Evolutionary conservation across 2,797 vertebrate genomes (phyloP).

Genomic region (Spinibarbus caldwelli): DNA sequence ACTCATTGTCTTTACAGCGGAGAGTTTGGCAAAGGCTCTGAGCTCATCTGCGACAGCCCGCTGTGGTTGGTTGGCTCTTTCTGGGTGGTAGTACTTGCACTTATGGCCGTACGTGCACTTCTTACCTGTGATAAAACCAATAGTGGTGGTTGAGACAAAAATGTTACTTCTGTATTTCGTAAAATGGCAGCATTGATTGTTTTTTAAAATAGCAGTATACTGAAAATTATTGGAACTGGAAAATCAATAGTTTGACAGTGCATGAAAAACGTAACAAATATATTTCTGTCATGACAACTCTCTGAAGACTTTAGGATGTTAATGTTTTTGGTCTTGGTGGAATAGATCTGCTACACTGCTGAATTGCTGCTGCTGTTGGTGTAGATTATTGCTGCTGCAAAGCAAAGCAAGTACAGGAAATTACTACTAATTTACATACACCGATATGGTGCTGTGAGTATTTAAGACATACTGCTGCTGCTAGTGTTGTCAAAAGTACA

Average conservation of each 20-base stretch:
- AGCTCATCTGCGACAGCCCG: constrained; percentile 97
- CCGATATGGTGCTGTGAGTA: not conserved
- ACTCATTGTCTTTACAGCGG: constrained; percentile 98
- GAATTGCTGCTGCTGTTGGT: not conserved
- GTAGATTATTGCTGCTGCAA: no score
- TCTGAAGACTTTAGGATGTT: not conserved
- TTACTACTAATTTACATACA: no score
- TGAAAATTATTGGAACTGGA: not conserved
- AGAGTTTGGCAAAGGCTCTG: constrained; percentile 96
- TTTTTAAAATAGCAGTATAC: not conserved
- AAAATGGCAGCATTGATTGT: no score
- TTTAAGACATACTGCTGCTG: not conserved
- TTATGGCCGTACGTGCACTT: constrained; percentile 99
- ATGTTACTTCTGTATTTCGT: not conserved
- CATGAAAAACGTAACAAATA: not conserved
- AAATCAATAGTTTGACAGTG: not conserved
- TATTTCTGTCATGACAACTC: not conserved
- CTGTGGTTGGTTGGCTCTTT: constrained; percentile 95
- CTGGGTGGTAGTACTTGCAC: constrained; percentile 99
- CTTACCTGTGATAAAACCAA: constrained; percentile 84
- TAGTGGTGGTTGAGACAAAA: constrained; percentile 8
- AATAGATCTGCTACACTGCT: not conserved
- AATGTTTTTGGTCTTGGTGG: not conserved
- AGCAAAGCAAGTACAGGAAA: no score
- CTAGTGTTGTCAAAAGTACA: no score